Base-by-base conservation (phyloP, 2,888 invertebrate genomes). In the Bibio marci region DNA sequence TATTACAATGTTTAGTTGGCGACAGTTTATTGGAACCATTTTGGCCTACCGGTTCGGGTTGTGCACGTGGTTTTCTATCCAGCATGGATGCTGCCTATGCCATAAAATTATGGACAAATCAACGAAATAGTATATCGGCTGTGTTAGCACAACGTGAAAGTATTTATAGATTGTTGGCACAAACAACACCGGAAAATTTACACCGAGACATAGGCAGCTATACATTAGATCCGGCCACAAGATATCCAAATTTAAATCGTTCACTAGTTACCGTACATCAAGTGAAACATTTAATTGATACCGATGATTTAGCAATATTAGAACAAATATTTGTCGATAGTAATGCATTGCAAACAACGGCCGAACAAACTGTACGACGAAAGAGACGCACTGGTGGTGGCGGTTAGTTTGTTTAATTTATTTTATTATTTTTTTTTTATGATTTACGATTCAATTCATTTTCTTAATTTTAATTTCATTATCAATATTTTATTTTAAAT, bases 41-140 rank as follows among this genome's bases (percentile, higher is more conserved):
- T 63, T 98, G 98, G 97, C 98, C 97, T 5, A 95, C 94, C 1
- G 98, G 98, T 0, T 94, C 94, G 3, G 98, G 98, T 1, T 94
- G 94, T 65, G 97, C 95, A 0, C 73, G 97, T 40, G 97, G 97
- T 12, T 97, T 97, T 60, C 70, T 98, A 3, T 90, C 92, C 15
- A 87, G 90, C 4, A 72, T 97, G 61, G 97, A 98, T 66, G 85
- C 94, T 0, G 90, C 88, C 12, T 98, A 97, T 91, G 86, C 90
- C 45, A 78, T 95, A 42, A 74, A 85, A 48, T 68, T 80, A 41
- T 92, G 88, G 83, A 61, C 68, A 5, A 81, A 85, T 44, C 78
- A 88, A 0, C 54, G 53, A 33, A 62, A 62, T 47, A 61, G 62
- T 48, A 56, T 55, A 6, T 64, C 92, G 13, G 79, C 82, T 50